phyloP scores from a whole-genome alignment of 2,797 vertebrate genomes.

The Chiloscyllium punctatum region DNA sequence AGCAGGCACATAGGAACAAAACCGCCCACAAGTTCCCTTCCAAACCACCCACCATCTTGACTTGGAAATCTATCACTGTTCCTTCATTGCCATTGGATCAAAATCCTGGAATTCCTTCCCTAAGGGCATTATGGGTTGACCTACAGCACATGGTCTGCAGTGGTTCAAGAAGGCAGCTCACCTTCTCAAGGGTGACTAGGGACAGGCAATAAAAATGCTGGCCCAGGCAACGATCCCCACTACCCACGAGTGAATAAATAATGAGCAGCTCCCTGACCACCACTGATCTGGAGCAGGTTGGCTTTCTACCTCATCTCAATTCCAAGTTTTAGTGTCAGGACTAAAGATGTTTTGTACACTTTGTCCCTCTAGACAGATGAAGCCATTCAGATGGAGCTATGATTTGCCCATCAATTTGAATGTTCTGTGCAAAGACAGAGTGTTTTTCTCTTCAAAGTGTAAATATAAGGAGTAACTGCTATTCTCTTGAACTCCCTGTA shows the following conservation, averaged over 20 bases:
- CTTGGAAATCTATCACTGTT: no score
- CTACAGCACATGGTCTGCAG: no score
- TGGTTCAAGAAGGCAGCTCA: no score
- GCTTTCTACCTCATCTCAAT: neutral
- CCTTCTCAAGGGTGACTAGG: no score
- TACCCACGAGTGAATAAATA: neutral
- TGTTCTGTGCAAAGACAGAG: neutral
- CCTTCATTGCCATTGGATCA: no score
- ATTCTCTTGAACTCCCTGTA: neutral
- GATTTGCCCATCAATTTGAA: neutral
- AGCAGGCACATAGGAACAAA: no score
- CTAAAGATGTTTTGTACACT: neutral
- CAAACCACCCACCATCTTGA: no score
- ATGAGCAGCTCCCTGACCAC: neutral
- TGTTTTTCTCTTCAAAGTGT: neutral
- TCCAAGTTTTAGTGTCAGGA: neutral
- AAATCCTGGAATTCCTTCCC: no score
- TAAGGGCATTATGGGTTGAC: no score
- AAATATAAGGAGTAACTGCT: neutral
- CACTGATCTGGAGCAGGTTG: neutral
- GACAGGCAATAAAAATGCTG: no score
- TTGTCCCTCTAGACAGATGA: neutral
- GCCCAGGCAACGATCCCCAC: no score
- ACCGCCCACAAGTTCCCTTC: no score
- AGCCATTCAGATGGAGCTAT: neutral